These are phyloP conservation scores for Sarcoramphus papa DNA, from an alignment of 2,797 vertebrate genomes.

Conservation along the genomic window DNA sequence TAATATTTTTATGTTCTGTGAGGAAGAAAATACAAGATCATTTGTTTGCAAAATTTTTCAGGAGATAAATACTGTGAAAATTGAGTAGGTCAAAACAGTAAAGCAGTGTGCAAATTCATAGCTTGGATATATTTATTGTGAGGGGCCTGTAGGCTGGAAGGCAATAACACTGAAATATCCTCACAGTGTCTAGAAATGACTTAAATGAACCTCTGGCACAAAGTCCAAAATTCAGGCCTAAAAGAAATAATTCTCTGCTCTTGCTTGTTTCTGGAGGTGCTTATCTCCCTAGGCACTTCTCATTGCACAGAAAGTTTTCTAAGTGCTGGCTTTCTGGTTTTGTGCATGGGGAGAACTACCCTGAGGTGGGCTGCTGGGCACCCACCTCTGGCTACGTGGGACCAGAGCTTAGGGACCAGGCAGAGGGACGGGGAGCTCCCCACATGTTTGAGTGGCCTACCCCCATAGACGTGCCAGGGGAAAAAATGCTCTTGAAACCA, in stretches of 20 bases:
- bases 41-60: background rate
- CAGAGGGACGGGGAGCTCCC: background rate
- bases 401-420: background rate
- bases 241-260: background rate
- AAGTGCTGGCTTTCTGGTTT: background rate
- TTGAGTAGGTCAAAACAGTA: background rate
- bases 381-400: rapidly evolving
- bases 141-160: background rate
- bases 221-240: background rate
- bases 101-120: background rate
- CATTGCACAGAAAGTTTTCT: background rate
- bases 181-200: background rate
- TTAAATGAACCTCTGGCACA: background rate
- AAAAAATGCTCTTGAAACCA: background rate
- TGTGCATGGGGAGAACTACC: background rate
- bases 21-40: background rate
- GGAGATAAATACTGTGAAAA: background rate
- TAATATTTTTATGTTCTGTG: background rate
- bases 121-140: background rate
- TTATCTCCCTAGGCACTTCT: background rate
- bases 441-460: rapidly evolving
- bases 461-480: rapidly evolving
- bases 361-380: background rate
- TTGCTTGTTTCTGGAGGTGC: background rate
- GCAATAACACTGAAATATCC: background rate